Base-by-base conservation (phyloP, 2,113 vertebrate genomes). In the Silurus glanis region DNA sequence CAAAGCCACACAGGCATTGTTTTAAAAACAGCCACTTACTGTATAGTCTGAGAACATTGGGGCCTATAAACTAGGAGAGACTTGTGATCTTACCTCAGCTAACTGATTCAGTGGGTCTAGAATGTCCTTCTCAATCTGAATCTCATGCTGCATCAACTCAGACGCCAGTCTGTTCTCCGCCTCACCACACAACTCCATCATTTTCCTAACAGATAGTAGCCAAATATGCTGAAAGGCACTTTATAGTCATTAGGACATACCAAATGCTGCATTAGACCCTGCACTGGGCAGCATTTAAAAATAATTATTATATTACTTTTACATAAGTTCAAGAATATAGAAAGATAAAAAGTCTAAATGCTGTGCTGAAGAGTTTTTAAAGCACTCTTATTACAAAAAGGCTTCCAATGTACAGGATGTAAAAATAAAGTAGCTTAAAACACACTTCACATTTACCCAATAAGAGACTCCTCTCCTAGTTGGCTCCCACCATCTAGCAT, bases 111-210 rank as follows among this genome's bases (percentile, higher is more conserved):
- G 93, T 0, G 98, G 98, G 78, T 99, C 98, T 86, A 98, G 86
- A n/a, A 99, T 94, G 14, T 99, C 97, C 83, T 95, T 98, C 90
- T 99, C 98, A 0, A 99, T 94, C 90, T 98, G 96, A 21, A 97
- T 92, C 91, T 99, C 98, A 0, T 98, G 96, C 80, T 95, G 96
- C 87, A 97, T 97, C 71, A 99, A 94, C 82, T 99, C 98, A 13
- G 96, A 94, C 0, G 98, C 97, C 92, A 99, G 94, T 55, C 96
- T 96, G 25, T 96, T 98, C 93, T 99, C 98, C 0, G 97, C 97
- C 9, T 99, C 98, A 0, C 97, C 97, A 51, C 98, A 99, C 0
- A 97, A 95, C 88, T 97, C 97, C 93, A 99, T 96, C 96, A 98
- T 97, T 92, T 97, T 99, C 93, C 98, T 99, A 93, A 45, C 87